Evolutionary conservation across 1,140 invertebrate species (phyloP).

Genomic region (Drosophila pruinosa): DNA sequence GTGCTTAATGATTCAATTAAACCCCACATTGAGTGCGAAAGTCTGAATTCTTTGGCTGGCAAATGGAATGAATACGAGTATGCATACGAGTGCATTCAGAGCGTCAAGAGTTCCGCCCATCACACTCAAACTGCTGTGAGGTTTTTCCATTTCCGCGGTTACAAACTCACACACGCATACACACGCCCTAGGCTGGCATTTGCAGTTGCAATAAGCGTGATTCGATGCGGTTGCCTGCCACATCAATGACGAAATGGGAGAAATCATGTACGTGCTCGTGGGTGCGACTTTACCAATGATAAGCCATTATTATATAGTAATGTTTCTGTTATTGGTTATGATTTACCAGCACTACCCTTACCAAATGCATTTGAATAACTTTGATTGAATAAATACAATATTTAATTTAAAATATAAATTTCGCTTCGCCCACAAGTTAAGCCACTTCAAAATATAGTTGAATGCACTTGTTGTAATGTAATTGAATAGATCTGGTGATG

Average conservation of each 20-base stretch:
- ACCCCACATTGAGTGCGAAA: slow-evolving; percentile 6
- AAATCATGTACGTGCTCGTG: slow-evolving; percentile 30
- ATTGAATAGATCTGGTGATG: no score
- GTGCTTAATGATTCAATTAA: slow-evolving; percentile 11
- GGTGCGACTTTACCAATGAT: not conserved
- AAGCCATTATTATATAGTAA: slow-evolving; percentile 54
- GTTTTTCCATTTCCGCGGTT: slow-evolving; percentile 12
- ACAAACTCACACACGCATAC: slow-evolving; percentile 34
- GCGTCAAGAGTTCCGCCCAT: not conserved
- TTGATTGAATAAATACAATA: no score
- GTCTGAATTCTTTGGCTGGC: not conserved
- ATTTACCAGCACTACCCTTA: not conserved
- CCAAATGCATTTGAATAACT: no score
- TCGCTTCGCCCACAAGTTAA: no score
- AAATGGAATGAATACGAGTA: not conserved
- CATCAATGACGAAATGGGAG: slow-evolving; percentile 61
- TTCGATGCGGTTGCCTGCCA: slow-evolving; percentile 28
- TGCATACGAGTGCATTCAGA: not conserved
- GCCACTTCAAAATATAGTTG: no score
- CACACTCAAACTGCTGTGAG: not conserved
- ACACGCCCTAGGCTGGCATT: not conserved
- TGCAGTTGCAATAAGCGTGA: slow-evolving; percentile 16
- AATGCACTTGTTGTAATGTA: no score
- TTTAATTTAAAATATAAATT: not conserved
- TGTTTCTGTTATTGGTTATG: not conserved